Conservation (phyloP, 2,888 invertebrate genomes). For the Tipula unca region DNA sequence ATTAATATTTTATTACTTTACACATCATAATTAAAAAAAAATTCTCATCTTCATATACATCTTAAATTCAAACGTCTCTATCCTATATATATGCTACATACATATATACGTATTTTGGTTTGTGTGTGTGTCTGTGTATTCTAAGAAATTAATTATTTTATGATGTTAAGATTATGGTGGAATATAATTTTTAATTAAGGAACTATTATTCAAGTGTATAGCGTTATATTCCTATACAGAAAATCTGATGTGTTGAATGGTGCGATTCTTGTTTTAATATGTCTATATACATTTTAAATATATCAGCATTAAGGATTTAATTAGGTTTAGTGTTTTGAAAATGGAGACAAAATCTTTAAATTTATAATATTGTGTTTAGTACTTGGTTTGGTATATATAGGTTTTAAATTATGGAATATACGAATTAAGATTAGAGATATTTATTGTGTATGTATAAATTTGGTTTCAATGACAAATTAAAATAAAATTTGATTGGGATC, state of each 20-base stretch:
- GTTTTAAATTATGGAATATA: too few species aligned
- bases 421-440: too few species aligned
- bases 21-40: background rate
- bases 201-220: background rate
- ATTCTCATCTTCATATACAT: background rate
- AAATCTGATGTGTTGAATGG: background rate
- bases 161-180: background rate
- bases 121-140: background rate
- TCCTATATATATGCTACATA: background rate
- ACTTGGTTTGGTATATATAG: too few species aligned
- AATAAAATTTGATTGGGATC: too few species aligned
- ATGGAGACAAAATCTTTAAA: too few species aligned
- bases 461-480: too few species aligned
- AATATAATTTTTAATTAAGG: background rate
- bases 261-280: background rate
- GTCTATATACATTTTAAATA: too few species aligned
- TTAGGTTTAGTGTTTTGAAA: background rate
- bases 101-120: background rate
- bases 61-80: background rate
- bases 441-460: too few species aligned
- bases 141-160: background rate
- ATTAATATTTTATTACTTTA: background rate
- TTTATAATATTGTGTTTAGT: too few species aligned
- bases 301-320: too few species aligned
- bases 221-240: background rate